Conservation (phyloP, 1,140 invertebrate species). For the Sminthurides bifidus region DNA sequence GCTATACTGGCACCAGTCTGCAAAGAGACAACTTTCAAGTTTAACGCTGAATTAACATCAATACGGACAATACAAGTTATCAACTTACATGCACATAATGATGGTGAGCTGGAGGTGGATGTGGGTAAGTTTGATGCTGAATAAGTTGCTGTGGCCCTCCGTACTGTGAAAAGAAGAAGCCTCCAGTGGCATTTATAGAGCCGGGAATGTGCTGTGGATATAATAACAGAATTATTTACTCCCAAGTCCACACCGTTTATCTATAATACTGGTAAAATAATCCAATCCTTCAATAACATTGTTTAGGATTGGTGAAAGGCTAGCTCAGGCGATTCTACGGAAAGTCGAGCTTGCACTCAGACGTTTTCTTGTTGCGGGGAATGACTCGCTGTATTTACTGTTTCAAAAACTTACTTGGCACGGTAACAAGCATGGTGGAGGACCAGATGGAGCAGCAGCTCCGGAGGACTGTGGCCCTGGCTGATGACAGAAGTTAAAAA, state of each 20-base stretch:
- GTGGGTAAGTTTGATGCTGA: slow-evolving; percentile 14
- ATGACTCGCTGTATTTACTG: too few species aligned
- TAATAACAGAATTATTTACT: slow-evolving; percentile 4
- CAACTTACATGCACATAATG: background rate
- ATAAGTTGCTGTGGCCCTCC: slow-evolving; percentile 7
- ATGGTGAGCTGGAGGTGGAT: slow-evolving; percentile 17
- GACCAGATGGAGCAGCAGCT: slow-evolving; percentile 8
- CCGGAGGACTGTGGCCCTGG: slow-evolving; percentile 5
- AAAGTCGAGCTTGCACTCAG: too few species aligned
- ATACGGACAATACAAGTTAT: background rate
- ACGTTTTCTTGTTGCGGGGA: too few species aligned
- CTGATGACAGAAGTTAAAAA: slow-evolving; percentile 21
- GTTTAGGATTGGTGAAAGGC: too few species aligned
- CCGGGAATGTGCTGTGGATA: slow-evolving; percentile 14
- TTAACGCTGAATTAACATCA: background rate
- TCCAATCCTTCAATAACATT: too few species aligned
- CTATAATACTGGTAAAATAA: too few species aligned
- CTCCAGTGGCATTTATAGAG: slow-evolving; percentile 8
- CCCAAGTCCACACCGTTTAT: too few species aligned
- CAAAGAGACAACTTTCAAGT: slow-evolving; percentile 4
- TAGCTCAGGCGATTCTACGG: too few species aligned
- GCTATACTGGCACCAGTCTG: slow-evolving; percentile 12
- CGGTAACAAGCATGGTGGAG: slow-evolving; percentile 19
- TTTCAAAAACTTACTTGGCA: slow-evolving; percentile 21
- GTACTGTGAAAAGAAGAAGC: slow-evolving; percentile 18